Evolutionary conservation across 2,797 vertebrate species (phyloP).

Genomic region (Gobionotothen gibberifrons): DNA sequence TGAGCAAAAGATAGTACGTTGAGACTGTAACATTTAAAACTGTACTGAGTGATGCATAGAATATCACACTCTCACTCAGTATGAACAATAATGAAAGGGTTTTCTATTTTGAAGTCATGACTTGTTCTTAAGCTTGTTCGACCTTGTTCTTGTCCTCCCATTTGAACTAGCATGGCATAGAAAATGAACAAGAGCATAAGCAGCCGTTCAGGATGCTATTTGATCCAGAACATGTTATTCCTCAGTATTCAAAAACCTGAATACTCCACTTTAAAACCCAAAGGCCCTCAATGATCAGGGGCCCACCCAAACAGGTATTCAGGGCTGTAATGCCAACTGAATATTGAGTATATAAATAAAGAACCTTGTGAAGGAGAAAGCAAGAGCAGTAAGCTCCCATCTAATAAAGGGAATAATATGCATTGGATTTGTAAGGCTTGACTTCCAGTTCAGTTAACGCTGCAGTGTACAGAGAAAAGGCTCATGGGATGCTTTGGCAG

Average conservation of each 20-base stretch:
- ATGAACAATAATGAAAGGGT: background rate
- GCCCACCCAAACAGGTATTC: background rate
- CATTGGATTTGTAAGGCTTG: background rate
- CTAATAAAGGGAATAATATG: background rate
- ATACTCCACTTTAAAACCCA: background rate
- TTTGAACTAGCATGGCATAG: background rate
- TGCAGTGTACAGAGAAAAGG: constrained; percentile 10
- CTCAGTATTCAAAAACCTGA: background rate
- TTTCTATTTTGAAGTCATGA: background rate
- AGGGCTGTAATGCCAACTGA: background rate
- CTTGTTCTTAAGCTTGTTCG: background rate
- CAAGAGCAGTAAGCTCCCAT: background rate
- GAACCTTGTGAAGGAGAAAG: background rate
- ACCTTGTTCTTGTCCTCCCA: background rate
- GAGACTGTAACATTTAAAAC: background rate
- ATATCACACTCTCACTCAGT: background rate
- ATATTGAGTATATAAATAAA: background rate
- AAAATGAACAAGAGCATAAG: background rate
- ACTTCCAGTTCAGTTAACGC: constrained; percentile 1
- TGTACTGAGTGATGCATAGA: background rate
- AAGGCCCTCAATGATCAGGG: no score
- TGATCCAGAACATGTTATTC: background rate
- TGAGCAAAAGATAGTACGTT: background rate
- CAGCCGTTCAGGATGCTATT: background rate
- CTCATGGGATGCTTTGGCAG: constrained; percentile 29